Base-by-base conservation (phyloP, 1,140 invertebrate genomes). In the Amyelois transitella region DNA sequence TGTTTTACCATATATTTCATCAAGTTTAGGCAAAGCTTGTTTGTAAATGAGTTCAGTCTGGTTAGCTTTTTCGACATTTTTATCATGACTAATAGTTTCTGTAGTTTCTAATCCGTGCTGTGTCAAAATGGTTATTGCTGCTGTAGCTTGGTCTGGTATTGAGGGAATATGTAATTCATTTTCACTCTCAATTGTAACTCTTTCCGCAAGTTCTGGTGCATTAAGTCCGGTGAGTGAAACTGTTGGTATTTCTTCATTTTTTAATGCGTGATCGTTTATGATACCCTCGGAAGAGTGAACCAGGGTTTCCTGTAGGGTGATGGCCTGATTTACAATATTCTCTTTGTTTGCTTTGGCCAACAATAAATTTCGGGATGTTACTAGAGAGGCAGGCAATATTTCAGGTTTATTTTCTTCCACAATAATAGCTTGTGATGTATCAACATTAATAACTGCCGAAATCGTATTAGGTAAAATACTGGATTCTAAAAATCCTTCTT, bases 1-100 rank as follows among this genome's bases (percentile, higher is more conserved):
- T 20, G 69, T 58, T 72, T 88, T 88, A 12, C 72, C 73, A 65
- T 82, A 82, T 22, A 80, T 62, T 44, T 82, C 69, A 63, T 88
- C 82, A 21, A 86, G 64, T 64, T 74, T 83, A 14, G 57, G 17
- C 28, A 43, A 10, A 24, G 80, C 80, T 22, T 44, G 71, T 70
- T 76, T 76, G 17, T 65, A 60, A 14, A 60, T 44, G 1, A 69
- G 47, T 54, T 69, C 58, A 25, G 74, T 51, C 8, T 61, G 51
- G 18, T 64, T 45, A 1, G 59, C 55, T 22, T 48, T 61, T 47
- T 75, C 56, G n/a, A 80, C 19, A 62, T 73, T 82, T 62, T 86
- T 75, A 1, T 75, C 70, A 55, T 86, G 74, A 18, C 81, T 63
- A 52, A 77, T 38, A 22, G 62, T 64, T 72, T 83, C 81, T 48